These are phyloP conservation scores for Trididemnum clinides DNA, from an alignment of 23 tunicate genomes.

Conservation along the genomic window DNA sequence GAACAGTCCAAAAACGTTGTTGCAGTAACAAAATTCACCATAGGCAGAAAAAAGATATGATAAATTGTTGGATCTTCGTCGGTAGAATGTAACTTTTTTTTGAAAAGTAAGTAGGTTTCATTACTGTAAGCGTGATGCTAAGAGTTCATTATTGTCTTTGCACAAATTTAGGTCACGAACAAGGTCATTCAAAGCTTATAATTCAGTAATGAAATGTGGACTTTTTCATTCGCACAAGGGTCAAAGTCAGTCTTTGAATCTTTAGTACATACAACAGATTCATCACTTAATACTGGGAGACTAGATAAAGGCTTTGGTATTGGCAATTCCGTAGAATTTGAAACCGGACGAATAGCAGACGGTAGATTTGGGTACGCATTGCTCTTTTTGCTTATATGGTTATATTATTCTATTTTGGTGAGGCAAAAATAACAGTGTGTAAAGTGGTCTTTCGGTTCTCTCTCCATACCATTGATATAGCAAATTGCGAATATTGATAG, in stretches of 20 bases:
- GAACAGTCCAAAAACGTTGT: too few species aligned
- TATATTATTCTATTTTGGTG: neutral
- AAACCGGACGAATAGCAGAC: constrained; percentile 21
- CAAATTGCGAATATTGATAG: neutral
- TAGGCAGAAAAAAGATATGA: too few species aligned
- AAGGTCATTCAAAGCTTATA: constrained; percentile 23
- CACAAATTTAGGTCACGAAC: neutral
- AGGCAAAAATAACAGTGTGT: constrained; percentile 36
- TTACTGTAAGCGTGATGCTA: constrained; percentile 8
- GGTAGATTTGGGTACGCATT: neutral
- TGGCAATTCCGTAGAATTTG: constrained; percentile 11
- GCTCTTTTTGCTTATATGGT: neutral
- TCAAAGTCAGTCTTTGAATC: neutral
- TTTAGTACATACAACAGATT: too few species aligned
- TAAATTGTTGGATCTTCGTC: too few species aligned
- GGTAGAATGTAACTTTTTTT: constrained; percentile 14
- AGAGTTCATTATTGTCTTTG: constrained; percentile 10
- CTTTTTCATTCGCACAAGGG: neutral
- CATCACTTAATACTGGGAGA: neutral
- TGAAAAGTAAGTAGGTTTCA: constrained; percentile 15
- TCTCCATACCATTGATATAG: constrained; percentile 35
- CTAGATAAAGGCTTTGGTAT: neutral
- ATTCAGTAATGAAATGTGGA: constrained; percentile 6
- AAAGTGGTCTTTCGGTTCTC: constrained; percentile 7
- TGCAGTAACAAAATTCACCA: too few species aligned